Base-by-base conservation (phyloP, 1,140 invertebrate species). In the Lucilia cuprina region DNA sequence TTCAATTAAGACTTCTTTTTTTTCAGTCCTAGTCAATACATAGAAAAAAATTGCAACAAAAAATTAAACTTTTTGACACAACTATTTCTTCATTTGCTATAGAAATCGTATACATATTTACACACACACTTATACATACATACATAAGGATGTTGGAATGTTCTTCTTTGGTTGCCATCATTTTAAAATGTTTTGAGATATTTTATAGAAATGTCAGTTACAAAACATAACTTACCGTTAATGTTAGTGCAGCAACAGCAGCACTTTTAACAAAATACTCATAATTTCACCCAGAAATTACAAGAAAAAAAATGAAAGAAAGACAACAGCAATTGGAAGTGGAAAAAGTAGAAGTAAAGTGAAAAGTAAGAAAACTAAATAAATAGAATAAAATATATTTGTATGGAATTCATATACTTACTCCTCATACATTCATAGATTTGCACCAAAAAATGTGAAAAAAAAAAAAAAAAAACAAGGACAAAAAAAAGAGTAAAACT, bases 171-270 rank as follows among this genome's bases (percentile, higher is more conserved):
- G 65, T 25, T 70, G 65, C 65, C 65, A 21, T 70, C 65, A 70
- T 70, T 70, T 70, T 25, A 25, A 21, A 70, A 70, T 70, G 65
- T 70, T 70, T 70, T 70, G 65, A 70, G 65, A 70, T 70, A 70
- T 70, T 70, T 70, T 70, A 70, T 70, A 70, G n/a, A 70, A 70
- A 70, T 70, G 65, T 70, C 65, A 70, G 65, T 70, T 70, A 19
- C 65, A 70, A 70, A 70, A 70, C n/a, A 70, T 70, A 70, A 70
- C 65, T 70, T 70, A 70, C 65, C 65, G 65, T 70, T 25, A 70
- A 70, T 70, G 65, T 70, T 70, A 70, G 55, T 60, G 55, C n/a
- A 12, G 65, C 65, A 70, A 70, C 65, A 21, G 21, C 65, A 21
- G 65, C n/a, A 70, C 65, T 70, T 21, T 70, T 5, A 21, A 70